These are phyloP conservation scores for Rhyzopertha dominica DNA, from an alignment of 1,140 invertebrate species.

Conservation along the genomic window DNA sequence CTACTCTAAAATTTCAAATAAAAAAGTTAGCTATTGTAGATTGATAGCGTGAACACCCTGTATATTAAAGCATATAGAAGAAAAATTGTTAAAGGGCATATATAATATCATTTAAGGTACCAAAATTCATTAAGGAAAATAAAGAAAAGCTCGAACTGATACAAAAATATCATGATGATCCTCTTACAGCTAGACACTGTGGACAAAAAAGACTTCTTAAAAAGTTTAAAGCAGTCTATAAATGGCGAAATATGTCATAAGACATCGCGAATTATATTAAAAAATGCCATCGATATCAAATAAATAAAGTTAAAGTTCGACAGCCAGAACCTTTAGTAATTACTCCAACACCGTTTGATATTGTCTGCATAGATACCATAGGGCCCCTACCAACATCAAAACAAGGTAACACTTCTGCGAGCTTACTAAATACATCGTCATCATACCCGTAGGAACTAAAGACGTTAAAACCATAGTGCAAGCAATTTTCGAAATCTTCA, in stretches of 20 bases:
- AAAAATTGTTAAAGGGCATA: not conserved
- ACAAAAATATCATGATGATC: conserved; percentile 8
- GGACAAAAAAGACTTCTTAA: conserved; percentile 8
- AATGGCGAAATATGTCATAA: conserved; percentile 9
- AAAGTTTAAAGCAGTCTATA: conserved; percentile 1
- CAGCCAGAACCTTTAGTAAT: too few species aligned
- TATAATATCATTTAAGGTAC: too few species aligned
- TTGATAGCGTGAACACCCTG: conserved; percentile 2
- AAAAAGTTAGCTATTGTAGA: too few species aligned
- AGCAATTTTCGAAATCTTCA: conserved; percentile 14
- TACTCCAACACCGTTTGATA: conserved; percentile 11
- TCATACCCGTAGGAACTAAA: conserved; percentile 9
- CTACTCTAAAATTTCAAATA: too few species aligned
- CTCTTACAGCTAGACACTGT: conserved; percentile 2
- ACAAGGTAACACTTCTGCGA: conserved; percentile 5
- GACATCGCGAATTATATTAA: conserved; percentile 5
- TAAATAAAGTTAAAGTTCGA: conserved; percentile 7
- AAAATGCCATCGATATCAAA: conserved; percentile 6
- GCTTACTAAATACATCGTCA: conserved; percentile 10
- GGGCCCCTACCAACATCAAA: not conserved
- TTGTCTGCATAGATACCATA: conserved; percentile 6
- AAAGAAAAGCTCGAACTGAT: not conserved
- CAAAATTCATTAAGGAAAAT: too few species aligned
- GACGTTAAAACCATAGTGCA: conserved; percentile 6
- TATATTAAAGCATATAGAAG: conserved; percentile 2